Evolutionary conservation across 2,113 vertebrate genomes (phyloP).

Genomic region (Leuciscus idus): DNA sequence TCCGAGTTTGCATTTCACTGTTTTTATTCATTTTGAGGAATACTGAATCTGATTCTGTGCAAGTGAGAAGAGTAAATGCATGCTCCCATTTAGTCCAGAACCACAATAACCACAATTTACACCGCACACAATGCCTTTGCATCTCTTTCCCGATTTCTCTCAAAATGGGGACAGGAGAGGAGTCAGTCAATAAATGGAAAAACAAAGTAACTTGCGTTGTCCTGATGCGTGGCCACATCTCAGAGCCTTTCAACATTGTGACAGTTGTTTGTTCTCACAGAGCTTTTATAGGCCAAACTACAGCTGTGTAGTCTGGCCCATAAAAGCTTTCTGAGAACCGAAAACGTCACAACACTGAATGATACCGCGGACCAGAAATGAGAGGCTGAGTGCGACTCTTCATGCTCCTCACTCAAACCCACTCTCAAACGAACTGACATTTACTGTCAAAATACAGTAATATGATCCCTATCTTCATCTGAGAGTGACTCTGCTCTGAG

Average conservation of each 20-base stretch:
- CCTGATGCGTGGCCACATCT: neutral
- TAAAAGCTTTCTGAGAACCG: slow-evolving; percentile 12
- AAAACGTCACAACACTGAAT: slow-evolving; percentile 24
- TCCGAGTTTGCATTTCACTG: too few relatives aligned
- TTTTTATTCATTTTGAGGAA: too few relatives aligned
- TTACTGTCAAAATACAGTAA: slow-evolving; percentile 22
- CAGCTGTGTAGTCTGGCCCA: slow-evolving; percentile 9
- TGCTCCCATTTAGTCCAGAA: too few relatives aligned
- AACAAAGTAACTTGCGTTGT: neutral
- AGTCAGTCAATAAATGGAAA: too few relatives aligned
- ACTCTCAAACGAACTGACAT: slow-evolving; percentile 1
- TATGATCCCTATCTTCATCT: neutral
- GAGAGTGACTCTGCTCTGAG: neutral
- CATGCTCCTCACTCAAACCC: slow-evolving; percentile 1
- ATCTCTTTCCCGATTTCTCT: too few relatives aligned
- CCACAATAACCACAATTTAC: too few relatives aligned
- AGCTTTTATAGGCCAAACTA: slow-evolving; percentile 1
- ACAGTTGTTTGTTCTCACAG: neutral
- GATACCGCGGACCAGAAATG: neutral
- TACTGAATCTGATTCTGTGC: too few relatives aligned
- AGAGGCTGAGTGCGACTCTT: neutral
- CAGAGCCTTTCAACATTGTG: neutral
- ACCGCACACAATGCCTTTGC: too few relatives aligned
- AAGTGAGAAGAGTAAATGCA: too few relatives aligned
- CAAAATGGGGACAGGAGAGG: too few relatives aligned